Evolutionary conservation across 2,797 vertebrate genomes (phyloP).

Genomic region (Acipenser transmontanus): DNA sequence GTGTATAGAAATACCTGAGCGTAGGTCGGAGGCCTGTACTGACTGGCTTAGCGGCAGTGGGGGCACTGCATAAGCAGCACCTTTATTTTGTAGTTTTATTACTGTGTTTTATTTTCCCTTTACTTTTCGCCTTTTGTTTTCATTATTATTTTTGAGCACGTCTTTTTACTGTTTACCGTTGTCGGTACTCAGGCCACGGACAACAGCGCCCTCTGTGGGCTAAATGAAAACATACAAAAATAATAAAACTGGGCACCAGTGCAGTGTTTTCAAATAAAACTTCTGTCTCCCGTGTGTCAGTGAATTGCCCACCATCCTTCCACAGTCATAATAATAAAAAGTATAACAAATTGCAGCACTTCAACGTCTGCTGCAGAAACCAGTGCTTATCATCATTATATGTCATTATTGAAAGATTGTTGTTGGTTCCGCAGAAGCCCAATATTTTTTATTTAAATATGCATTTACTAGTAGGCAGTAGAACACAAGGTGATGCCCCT

Average conservation of each 20-base stretch:
- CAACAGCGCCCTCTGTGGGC: no score
- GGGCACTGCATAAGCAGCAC: no score
- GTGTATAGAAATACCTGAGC: no score
- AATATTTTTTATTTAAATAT: constrained; percentile 1
- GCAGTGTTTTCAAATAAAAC: no score
- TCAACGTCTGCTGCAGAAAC: neutral
- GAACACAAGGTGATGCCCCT: neutral
- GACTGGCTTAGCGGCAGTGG: no score
- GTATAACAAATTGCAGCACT: neutral
- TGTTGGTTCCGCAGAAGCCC: neutral
- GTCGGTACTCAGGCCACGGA: no score
- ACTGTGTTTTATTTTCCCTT: no score
- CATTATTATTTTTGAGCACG: neutral
- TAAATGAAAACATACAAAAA: neutral
- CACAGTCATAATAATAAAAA: neutral
- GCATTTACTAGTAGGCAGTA: neutral
- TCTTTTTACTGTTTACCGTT: neutral
- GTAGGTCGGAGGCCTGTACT: no score
- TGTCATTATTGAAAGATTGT: constrained; percentile 1
- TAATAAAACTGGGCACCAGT: neutral
- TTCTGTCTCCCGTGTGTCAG: no score
- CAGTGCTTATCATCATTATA: constrained; percentile 1
- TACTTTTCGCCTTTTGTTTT: no score
- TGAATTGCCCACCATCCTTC: neutral
- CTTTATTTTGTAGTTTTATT: no score